Base-by-base conservation (phyloP, 2,797 vertebrate genomes). In the Amblyopsis hoosieri region DNA sequence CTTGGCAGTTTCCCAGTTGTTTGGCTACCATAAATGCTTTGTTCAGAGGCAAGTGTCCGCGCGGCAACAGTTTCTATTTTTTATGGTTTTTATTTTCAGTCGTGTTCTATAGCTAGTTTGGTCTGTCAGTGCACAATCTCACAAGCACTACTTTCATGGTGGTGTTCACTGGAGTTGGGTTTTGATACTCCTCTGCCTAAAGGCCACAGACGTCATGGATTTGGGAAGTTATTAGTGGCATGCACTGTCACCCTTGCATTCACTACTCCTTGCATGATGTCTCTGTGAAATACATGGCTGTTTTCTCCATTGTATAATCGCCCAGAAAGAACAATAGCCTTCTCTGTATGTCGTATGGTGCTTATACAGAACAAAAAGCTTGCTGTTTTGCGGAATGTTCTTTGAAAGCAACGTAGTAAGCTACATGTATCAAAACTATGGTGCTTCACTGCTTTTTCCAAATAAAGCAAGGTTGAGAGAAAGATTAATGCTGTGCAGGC, bases 181-280 rank as follows among this genome's bases (percentile, higher is more conserved):
- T 78, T 11, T 62, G 72, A 72, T 62, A 65, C 45, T 69, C 14
- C 63, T 47, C 45, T 65, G 85, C 85, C 85, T 81, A 37, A 75
- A 88, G 84, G 76, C 72, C 67, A 19, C 62, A 52, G 11, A 50
- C 56, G 66, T 77, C 73, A 86, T 79, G 81, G 70, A 66, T 85
- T 64, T 87, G 51, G 77, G 74, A 84, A 80, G 75, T 76, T 80
- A 82, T 87, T 85, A 74, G 58, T 58, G 47, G 65, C 63, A 49
- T 76, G 57, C 66, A 64, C 66, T 75, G 64, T 73, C 67, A 57
- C 60, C n/a, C n/a, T 78, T 69, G 72, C 75, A 51, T 74, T 86
- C 68, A 76, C 85, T 82, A 66, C 80, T 78, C 74, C 74, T 49
- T 62, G 33, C 60, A 60, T 73, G 78, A 37, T 37, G 33, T 76